phyloP scores from a whole-genome alignment of 2,113 vertebrate species.

The Motacilla alba region DNA sequence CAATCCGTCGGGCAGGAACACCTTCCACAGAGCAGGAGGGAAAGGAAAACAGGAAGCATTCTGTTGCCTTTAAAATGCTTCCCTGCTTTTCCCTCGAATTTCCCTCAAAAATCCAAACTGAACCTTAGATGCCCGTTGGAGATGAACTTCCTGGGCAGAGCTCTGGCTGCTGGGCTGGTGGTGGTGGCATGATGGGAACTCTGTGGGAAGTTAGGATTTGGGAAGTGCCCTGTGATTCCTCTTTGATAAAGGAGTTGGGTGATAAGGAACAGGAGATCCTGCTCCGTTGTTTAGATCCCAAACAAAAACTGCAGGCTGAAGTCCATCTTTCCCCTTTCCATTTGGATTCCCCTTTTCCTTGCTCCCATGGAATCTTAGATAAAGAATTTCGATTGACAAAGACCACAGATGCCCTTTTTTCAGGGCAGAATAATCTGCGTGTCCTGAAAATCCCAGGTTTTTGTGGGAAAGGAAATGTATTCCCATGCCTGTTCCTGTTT shows the following conservation, averaged over 20 bases:
- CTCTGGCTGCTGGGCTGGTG: rapidly evolving
- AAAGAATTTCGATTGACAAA: rapidly evolving
- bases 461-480: not conserved
- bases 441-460: not conserved
- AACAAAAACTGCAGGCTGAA: not conserved
- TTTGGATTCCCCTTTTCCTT: not conserved
- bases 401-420: not conserved
- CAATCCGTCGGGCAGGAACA: not conserved
- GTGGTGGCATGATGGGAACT: rapidly evolving
- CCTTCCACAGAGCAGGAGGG: not conserved
- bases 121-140: rapidly evolving
- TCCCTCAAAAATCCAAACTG: not conserved
- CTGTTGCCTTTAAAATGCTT: not conserved
- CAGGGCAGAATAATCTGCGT: not conserved
- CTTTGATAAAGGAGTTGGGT: not conserved
- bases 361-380: rapidly evolving
- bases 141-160: not conserved
- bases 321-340: not conserved
- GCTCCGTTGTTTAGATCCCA: not conserved
- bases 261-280: not conserved
- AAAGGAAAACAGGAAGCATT: not conserved
- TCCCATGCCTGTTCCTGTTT: not conserved
- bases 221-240: not conserved
- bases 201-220: not conserved
- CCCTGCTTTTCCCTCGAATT: rapidly evolving